These are phyloP conservation scores for Argya squamiceps DNA, from an alignment of 2,797 vertebrate species.

Conservation along the genomic window DNA sequence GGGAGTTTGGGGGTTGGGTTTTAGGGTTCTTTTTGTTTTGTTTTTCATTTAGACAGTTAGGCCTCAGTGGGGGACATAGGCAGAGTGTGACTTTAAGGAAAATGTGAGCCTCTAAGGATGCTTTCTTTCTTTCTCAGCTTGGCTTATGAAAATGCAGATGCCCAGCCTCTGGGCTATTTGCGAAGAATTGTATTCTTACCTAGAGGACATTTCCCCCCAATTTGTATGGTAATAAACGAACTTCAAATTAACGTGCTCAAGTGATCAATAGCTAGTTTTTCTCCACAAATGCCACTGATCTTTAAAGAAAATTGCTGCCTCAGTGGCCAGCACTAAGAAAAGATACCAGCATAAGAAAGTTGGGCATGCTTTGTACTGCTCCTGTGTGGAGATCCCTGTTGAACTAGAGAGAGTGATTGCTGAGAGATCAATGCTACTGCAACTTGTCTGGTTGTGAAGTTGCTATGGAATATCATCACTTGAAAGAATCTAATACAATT, in stretches of 20 bases:
- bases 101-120: neutral
- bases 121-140: neutral
- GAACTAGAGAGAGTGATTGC: neutral
- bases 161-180: neutral
- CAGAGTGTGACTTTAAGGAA: neutral
- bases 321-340: neutral
- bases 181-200: neutral
- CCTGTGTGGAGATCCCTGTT: neutral
- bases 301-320: neutral
- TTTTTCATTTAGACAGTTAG: neutral
- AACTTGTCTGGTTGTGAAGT: neutral
- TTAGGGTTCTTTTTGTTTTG: neutral
- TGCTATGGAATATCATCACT: neutral
- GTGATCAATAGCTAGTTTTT: neutral
- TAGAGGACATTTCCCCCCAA: neutral
- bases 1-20: neutral
- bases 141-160: neutral
- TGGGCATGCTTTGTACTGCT: neutral
- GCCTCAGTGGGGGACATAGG: neutral
- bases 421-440: neutral
- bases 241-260: neutral
- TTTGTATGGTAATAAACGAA: neutral
- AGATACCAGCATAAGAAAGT: neutral
- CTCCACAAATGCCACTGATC: neutral
- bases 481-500: conserved; percentile 25